Evolutionary conservation across 2,888 invertebrate species (phyloP).

Genomic region (Phortica magna): DNA sequence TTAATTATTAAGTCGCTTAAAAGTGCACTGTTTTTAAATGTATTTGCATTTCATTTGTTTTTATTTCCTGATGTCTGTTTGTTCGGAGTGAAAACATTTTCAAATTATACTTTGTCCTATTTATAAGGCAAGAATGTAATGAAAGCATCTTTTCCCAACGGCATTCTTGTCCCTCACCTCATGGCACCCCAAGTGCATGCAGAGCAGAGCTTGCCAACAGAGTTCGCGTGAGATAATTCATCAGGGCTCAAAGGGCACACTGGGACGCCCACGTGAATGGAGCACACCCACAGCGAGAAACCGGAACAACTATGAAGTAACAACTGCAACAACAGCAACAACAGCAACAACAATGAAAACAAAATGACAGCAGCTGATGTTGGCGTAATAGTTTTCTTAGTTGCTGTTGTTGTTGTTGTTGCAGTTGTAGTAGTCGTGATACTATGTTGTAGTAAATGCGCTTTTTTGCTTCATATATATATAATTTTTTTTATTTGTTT

Average conservation of each 20-base stretch:
- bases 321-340: neutral
- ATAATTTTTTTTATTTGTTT: no score
- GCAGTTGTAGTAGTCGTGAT: neutral
- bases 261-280: neutral
- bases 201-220: neutral
- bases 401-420: constrained; percentile 4
- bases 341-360: constrained; percentile 9
- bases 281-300: neutral
- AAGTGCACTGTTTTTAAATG: neutral
- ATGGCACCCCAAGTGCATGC: neutral
- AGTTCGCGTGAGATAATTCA: constrained; percentile 9
- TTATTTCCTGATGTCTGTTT: neutral
- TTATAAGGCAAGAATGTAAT: neutral
- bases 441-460: constrained; percentile 19
- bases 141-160: neutral
- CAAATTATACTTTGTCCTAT: constrained; percentile 23
- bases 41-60: neutral
- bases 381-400: neutral
- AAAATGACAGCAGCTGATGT: constrained; percentile 6
- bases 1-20: constrained; percentile 22
- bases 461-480: neutral
- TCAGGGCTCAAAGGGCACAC: neutral
- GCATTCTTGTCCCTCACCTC: neutral
- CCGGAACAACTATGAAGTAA: neutral
- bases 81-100: neutral